Evolutionary conservation across 1,140 invertebrate species (phyloP).

Genomic region (Harpegnathos saltator): DNA sequence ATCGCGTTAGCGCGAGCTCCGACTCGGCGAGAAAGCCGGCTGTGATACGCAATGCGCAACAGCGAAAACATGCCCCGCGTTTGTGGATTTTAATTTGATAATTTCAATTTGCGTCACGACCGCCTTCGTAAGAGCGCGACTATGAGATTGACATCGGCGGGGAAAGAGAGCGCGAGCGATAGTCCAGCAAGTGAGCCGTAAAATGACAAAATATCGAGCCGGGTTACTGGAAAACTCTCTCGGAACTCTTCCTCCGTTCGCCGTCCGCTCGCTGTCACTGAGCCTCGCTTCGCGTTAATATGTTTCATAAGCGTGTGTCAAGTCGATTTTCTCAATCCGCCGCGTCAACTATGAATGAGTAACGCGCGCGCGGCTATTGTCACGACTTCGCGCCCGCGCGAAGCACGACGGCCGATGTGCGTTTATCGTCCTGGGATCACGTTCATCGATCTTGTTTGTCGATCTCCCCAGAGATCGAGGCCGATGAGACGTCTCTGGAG

Average conservation of each 20-base stretch:
- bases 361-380: not conserved
- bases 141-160: not conserved
- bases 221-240: not conserved
- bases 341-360: not conserved
- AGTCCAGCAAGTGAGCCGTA: not conserved
- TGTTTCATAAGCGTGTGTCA: not conserved
- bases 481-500: no score
- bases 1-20: conserved; percentile 5
- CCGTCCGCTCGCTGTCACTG: not conserved
- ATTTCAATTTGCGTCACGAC: not conserved
- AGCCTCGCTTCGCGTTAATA: not conserved
- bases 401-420: no score
- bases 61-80: not conserved
- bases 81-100: not conserved
- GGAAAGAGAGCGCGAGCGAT: not conserved
- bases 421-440: no score
- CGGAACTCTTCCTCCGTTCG: not conserved
- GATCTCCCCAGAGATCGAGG: no score
- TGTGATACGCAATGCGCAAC: not conserved
- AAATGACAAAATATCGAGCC: no score
- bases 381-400: not conserved
- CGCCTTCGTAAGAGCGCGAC: not conserved
- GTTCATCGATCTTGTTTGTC: no score
- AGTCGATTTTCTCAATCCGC: not conserved
- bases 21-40: no score